Base-by-base conservation (phyloP, 2,888 invertebrate species). In the Dilophus febrilis region DNA sequence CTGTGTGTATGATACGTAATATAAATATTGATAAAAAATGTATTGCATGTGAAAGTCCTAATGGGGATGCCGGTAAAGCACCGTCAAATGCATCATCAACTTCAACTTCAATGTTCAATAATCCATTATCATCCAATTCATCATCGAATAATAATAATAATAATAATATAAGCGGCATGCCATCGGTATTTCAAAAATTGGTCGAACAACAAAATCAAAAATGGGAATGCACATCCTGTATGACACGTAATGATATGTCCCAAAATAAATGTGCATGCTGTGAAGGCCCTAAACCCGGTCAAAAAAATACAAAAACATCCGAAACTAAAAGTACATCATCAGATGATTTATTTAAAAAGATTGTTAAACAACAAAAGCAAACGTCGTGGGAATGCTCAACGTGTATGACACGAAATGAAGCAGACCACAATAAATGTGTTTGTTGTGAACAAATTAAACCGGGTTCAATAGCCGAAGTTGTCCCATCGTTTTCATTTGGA, bases 191-290 rank as follows among this genome's bases (percentile, higher is more conserved):
- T 4, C 22, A 6, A 22, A 22, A 6, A 22, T 22, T n/a, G 37
- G 55, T 53, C 18, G 55, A 52, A 3, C 48, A 54, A 22, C 61
- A 64, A 41, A 55, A 53, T 41, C 44, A 48, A 1, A 61, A 64
- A 40, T 77, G 77, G 77, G 69, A 70, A 43, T 78, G 77, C 52
- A 56, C 59, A 11, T 65, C 65, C n/a, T 78, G 77, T 52, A 66
- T 73, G 66, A 64, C 75, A 1, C 61, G 63, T 40, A 77, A 77
- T 51, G 59, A 64, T 35, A 51, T 53, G 5, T 57, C 57, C 13
- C 59, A 57, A 18, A 50, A 45, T 6, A 66, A 64, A 44, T 77
- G 76, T 53, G 58, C 64, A 37, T 71, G 74, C 48, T 77, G 77
- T 52, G 69, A 68, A 45, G 64, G 70, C 40, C 51, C 59, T 1